Percentiles rank a stretch among this genome's conserved stretches.
Evolutionary conservation across 2,888 invertebrate genomes (phyloP).

Genomic region (Patella pellucida): DNA sequence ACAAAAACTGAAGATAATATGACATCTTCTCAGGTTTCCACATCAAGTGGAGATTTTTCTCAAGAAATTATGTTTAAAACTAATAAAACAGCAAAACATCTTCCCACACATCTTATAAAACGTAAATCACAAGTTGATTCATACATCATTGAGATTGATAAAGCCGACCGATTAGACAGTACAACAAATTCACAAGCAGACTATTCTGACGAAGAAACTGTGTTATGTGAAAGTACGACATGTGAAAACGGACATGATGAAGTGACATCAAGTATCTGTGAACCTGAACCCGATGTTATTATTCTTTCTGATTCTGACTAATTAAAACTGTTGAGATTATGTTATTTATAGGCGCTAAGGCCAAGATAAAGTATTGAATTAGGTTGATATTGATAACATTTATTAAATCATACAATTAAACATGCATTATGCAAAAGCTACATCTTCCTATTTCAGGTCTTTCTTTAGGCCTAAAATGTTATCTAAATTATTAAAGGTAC

Average conservation of each 20-base stretch:
- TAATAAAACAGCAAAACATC: not conserved
- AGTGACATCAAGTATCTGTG: conserved; percentile 1
- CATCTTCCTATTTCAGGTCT: no score
- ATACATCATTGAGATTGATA: not conserved
- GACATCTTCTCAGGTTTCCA: not conserved
- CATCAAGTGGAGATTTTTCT: not conserved
- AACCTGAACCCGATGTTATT: conserved; percentile 27
- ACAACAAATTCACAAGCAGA: not conserved
- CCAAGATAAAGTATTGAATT: no score
- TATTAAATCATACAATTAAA: no score
- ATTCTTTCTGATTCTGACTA: conserved; percentile 44
- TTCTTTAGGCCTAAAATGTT: no score
- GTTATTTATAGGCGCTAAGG: no score
- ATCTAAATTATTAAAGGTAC: no score
- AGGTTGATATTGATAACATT: no score
- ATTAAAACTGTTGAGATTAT: not conserved
- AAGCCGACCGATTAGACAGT: not conserved
- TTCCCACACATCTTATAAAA: not conserved
- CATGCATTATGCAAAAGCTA: no score
- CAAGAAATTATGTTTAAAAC: not conserved
- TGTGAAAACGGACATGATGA: not conserved
- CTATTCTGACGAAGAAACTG: not conserved
- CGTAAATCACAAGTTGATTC: not conserved
- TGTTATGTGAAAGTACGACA: not conserved
- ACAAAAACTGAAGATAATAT: not conserved